Conservation (phyloP, 2,797 vertebrate genomes). For the Amphiprion clarkii region DNA sequence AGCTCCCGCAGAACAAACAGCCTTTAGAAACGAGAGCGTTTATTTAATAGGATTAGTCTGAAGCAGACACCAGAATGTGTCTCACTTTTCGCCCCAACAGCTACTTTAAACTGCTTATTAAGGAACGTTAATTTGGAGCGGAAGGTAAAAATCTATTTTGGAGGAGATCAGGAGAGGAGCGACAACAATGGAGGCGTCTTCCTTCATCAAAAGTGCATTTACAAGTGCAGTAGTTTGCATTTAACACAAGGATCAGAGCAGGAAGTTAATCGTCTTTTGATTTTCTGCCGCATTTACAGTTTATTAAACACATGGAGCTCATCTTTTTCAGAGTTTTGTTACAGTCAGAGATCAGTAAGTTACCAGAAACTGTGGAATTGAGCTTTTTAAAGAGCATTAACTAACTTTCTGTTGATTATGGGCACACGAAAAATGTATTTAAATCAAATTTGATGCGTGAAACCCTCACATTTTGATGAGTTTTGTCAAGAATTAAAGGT, state of each 20-base stretch:
- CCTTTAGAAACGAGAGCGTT: slow-evolving; percentile 28
- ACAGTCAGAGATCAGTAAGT: slow-evolving; percentile 26
- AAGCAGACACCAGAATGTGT: slow-evolving; percentile 12
- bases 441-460: neutral
- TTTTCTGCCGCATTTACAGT: slow-evolving; percentile 4
- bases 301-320: slow-evolving; percentile 18
- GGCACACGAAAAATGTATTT: neutral
- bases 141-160: slow-evolving; percentile 15
- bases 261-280: slow-evolving; percentile 18
- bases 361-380: neutral
- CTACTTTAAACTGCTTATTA: neutral
- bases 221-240: neutral
- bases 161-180: neutral
- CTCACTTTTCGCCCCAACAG: neutral
- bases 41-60: slow-evolving; percentile 46
- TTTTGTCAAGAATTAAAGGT: no score
- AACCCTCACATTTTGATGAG: neutral
- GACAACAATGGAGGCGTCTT: neutral
- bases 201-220: slow-evolving; percentile 4
- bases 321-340: slow-evolving; percentile 15
- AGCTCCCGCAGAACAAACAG: slow-evolving; percentile 21
- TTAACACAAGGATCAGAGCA: neutral
- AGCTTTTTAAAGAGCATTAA: neutral
- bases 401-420: neutral
- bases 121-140: slow-evolving; percentile 7